Percentiles rank a stretch among this genome's conserved stretches.
Evolutionary conservation across 1,140 invertebrate genomes (phyloP).

Genomic region (Cepaea nemoralis): DNA sequence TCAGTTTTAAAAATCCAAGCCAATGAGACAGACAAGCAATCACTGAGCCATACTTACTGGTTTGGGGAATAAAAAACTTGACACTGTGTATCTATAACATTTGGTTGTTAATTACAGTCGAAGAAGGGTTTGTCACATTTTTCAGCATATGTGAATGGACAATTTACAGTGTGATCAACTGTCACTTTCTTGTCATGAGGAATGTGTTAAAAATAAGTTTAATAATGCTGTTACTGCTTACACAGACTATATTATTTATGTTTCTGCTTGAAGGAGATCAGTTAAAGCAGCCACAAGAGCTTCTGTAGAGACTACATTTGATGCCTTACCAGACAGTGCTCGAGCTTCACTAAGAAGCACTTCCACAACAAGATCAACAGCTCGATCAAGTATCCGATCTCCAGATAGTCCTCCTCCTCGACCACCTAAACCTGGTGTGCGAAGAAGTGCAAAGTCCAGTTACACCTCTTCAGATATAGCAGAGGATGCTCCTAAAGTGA

Average conservation of each 20-base stretch:
- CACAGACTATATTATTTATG: neutral
- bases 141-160: too few species aligned
- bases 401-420: slow-evolving; percentile 43
- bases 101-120: too few species aligned
- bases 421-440: slow-evolving; percentile 31
- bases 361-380: slow-evolving; percentile 40
- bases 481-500: slow-evolving; percentile 24
- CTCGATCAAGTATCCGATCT: slow-evolving; percentile 41
- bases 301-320: slow-evolving; percentile 45
- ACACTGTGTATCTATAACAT: too few species aligned
- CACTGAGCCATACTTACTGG: too few species aligned
- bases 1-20: too few species aligned
- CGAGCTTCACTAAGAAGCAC: slow-evolving; percentile 34
- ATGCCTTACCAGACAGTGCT: slow-evolving; percentile 34
- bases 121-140: too few species aligned
- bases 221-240: too few species aligned
- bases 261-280: slow-evolving; percentile 20
- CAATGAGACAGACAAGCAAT: too few species aligned
- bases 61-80: too few species aligned
- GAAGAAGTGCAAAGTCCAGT: neutral
- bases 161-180: too few species aligned
- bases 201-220: too few species aligned
- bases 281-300: slow-evolving; percentile 37
- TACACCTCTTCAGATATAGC: slow-evolving; percentile 37
- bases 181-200: too few species aligned